Base-by-base conservation (phyloP, 92 coral and sea anemone genomes). In the Epizoanthus rinbou region DNA sequence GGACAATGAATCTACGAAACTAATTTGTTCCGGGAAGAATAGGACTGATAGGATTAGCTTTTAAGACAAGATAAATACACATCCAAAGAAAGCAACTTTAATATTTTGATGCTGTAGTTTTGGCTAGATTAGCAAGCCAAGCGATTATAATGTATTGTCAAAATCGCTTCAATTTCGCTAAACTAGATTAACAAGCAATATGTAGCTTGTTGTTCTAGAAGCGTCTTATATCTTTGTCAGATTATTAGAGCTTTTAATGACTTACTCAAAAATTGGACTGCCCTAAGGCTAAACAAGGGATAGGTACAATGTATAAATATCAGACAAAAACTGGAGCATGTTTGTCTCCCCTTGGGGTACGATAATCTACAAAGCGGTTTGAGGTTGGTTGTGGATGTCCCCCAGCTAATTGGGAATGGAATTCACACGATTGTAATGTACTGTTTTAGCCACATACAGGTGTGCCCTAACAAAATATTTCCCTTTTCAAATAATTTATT, bases 1-100 rank as follows among this genome's bases (percentile, higher is more conserved):
- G 86, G 23, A 87, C 89, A 89, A 81, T 87, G 69, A 86, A 74
- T 19, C 65, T 74, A 39, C 80, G 86, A 74, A 93, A 86, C 93
- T 87, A 86, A 91, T 91, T 86, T 88, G 87, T 80, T 83, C 54
- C 70, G 11, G 43, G 73, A 59, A 69, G 80, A 64, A 79, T 79
- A 56, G 65, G 69, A 56, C 31, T 28, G 31, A 41, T 73, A 43
- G 84, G 88, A 67, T 68, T 33, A 76, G 86, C 82, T 19, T 18
- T 75, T 22, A 81, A 58, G 86, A 83, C 91, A 79, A 79, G 83
- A 62, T 69, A 84, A 87, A 90, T 25, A 79, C 69, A n/a, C 68
- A 64, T 57, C 69, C 91, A 67, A 75, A 75, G 80, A 75, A 19
- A 76, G 54, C 50, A 76, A 39, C 81, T 58, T 31, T 76, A 60